These are phyloP conservation scores for Sebastes baramenuke DNA, from an alignment of 2,797 vertebrate genomes.

Conservation along the genomic window DNA sequence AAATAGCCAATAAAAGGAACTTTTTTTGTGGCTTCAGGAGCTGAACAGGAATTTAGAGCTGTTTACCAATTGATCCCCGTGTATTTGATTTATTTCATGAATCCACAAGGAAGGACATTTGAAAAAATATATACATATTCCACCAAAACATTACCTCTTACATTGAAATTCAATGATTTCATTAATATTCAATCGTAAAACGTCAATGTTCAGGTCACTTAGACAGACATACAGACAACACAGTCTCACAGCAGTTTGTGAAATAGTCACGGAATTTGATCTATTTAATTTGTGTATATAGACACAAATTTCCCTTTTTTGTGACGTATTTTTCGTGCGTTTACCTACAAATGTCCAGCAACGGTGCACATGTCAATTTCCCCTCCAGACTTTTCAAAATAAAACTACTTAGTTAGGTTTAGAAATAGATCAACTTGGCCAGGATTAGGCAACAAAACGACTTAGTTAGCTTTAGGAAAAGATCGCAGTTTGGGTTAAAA, in stretches of 20 bases:
- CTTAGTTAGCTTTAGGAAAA: too few species aligned
- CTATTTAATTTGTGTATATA: too few species aligned
- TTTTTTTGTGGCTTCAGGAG: slow-evolving; percentile 28
- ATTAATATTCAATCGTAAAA: slow-evolving; percentile 66
- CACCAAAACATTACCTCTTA: slow-evolving; percentile 58
- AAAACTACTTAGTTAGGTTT: too few species aligned
- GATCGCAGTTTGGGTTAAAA: too few species aligned
- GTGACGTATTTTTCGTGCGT: too few species aligned
- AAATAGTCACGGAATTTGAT: rapidly evolving
- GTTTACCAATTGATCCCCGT: neutral
- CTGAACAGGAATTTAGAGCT: slow-evolving; percentile 33
- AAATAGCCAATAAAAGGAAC: slow-evolving; percentile 43
- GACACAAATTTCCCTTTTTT: too few species aligned
- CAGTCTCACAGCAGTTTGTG: too few species aligned
- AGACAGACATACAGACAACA: slow-evolving; percentile 54
- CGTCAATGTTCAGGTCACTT: slow-evolving; percentile 55
- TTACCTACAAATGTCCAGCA: too few species aligned
- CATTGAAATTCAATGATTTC: slow-evolving; percentile 50
- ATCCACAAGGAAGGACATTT: neutral
- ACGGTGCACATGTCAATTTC: too few species aligned
- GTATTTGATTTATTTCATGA: slow-evolving; percentile 11
- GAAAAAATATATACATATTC: slow-evolving; percentile 41
- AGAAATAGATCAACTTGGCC: too few species aligned
- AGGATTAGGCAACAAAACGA: too few species aligned
- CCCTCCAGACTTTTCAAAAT: too few species aligned